Evolutionary conservation across 92 coral and sea anemone genomes (phyloP), one percentile per base, ranked within the genome.

Genomic region (Phenganax marumi): DNA sequence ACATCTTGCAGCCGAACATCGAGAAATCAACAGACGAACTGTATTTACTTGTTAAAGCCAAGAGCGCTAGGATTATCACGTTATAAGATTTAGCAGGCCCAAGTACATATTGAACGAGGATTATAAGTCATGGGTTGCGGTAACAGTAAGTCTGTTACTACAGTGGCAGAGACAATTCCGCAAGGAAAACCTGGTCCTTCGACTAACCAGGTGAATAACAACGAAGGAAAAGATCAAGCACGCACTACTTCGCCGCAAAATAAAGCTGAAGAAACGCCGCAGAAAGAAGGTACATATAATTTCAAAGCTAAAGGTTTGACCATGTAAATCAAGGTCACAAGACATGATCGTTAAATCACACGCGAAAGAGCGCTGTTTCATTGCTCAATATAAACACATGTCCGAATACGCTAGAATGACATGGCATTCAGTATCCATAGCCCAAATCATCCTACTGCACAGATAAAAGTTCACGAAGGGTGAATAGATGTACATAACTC

Each of bases 41-140:
- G 43, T 33, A 5, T 33, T 33, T 33, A 33, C 43, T 33, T 33
- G 43, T 33, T 33, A 33, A 33, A 33, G 43, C 43, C 43, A 33
- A 33, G 43, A 33, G 43, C 43, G 43, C 43, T 5, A 33, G 43
- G 43, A 33, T 33, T 33, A 33, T 33, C 43, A 33, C 43, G 43
- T 33, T 33, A 33, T 33, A 1, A 33, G 43, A 33, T 56, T 56
- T 56, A 56, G 58, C 11, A 14, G 8, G 18, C 33, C 50, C 17
- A n/a, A n/a, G n/a, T n/a, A n/a, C n/a, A 26, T 72, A 53, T 22
- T 13, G 14, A 33, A 10, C 8, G 1, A 48, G 16, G 57, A 33
- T 51, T 8, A 46, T 7, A 17, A 8, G 26, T 26, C 46, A 76
- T 76, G 81, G 81, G 81, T 16, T 76, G 81, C 39, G 81, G 81